Base-by-base conservation (phyloP, 1,140 invertebrate genomes). In the Uloborus diversus region DNA sequence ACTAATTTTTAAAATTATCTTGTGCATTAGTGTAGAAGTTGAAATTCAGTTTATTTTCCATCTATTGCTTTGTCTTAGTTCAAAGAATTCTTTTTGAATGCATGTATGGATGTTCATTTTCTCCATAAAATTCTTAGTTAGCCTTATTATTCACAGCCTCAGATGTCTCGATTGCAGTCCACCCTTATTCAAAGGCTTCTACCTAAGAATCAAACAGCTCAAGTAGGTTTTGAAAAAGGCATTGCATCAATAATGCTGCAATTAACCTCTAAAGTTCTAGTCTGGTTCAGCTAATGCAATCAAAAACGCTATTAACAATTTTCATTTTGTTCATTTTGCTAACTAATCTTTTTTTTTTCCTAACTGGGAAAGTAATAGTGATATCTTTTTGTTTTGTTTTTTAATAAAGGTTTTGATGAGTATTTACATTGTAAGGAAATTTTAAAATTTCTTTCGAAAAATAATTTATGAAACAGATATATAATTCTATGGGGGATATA, bases 151-250 rank as follows among this genome's bases (percentile, higher is more conserved):
- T 68, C 65, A 51, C 76, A 79, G 76, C 76, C 76, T 30, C 76
- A 79, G 76, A 79, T 79, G 76, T 79, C 76, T 23, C 76, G 76
- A 37, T 69, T 79, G 76, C 76, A 79, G 76, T 79, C 76, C 1
- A 79, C 76, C 7, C 76, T 79, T 49, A 79, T 79, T 47, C 76
- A 79, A 35, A 79, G 76, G 62, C 76, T 79, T 61, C 76, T 68
- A n/a, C 76, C 76, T 79, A 68, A 79, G 76, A 79, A 79, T 35
- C 76, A 79, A 68, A 59, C 64, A 30, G 17, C 51, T 49, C 76
- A 79, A 79, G 76, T 79, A 79, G 62, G 76, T 79, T 49, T 59
- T 33, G 28, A 68, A 23, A 33, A 47, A 70, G 33, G 49, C 37
- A 35, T 70, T 57, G 51, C 66, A 56, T 53, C 23, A 9, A 20